Conservation (phyloP, 2,797 vertebrate species). For the Coendou prehensilis region DNA sequence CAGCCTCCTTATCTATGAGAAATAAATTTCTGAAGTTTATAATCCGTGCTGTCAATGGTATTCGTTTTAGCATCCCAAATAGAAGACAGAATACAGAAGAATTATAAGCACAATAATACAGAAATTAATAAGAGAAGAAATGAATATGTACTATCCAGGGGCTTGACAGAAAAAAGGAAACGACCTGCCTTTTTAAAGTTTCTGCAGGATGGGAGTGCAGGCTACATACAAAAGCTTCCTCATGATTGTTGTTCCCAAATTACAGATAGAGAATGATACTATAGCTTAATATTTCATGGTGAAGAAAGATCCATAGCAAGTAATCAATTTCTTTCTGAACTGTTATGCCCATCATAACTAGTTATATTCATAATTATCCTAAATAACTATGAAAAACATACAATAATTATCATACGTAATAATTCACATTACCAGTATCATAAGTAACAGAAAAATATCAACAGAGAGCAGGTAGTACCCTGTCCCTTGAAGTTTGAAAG, state of each 20-base stretch:
- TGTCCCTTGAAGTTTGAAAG: neutral
- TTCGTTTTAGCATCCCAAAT: neutral
- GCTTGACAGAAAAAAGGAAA: neutral
- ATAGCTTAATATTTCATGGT: neutral
- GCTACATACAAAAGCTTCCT: neutral
- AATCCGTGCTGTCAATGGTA: neutral
- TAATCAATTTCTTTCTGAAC: neutral
- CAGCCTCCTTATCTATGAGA: neutral
- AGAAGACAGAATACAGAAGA: neutral
- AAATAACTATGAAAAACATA: neutral
- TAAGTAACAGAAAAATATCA: neutral
- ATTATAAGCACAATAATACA: neutral
- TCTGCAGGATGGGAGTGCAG: neutral
- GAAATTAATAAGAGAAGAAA: slow-evolving; percentile 24
- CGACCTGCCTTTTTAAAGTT: neutral
- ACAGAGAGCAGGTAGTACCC: neutral
- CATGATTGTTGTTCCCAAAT: neutral
- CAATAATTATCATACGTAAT: neutral
- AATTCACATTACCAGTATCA: neutral
- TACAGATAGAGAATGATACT: neutral
- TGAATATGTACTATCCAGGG: accelerated
- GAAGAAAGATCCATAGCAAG: neutral
- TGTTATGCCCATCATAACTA: neutral
- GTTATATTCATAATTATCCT: neutral
- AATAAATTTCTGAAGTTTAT: neutral